Evolutionary conservation across 2,888 invertebrate species (phyloP).

Genomic region (Atrina japonica): DNA sequence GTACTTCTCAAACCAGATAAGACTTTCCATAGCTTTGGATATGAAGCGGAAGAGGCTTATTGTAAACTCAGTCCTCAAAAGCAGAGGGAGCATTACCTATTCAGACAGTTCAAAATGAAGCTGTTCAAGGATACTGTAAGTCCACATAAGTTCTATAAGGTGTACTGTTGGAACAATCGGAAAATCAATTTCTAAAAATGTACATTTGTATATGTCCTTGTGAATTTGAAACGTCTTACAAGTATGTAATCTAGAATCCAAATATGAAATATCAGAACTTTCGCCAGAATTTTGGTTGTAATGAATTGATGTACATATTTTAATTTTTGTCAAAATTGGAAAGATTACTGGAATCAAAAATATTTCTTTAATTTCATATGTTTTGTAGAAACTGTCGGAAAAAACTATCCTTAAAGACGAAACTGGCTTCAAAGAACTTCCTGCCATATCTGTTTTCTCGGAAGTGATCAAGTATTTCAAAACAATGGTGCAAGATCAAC

Average conservation of each 20-base stretch:
- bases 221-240: neutral
- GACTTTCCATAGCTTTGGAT: neutral
- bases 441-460: constrained; percentile 29
- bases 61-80: neutral
- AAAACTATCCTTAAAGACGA: neutral
- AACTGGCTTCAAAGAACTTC: constrained; percentile 4
- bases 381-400: constrained; percentile 3
- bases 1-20: neutral
- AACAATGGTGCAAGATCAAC: constrained; percentile 4
- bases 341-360: too few relatives aligned
- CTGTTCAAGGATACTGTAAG: constrained; percentile 3
- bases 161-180: neutral
- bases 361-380: too few relatives aligned
- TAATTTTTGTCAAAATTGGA: too few relatives aligned
- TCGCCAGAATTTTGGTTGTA: too few relatives aligned
- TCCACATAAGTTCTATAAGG: neutral
- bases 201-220: constrained; percentile 1
- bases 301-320: too few relatives aligned
- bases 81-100: neutral
- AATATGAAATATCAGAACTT: too few relatives aligned
- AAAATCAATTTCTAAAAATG: neutral
- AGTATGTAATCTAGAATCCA: too few relatives aligned
- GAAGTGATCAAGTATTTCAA: constrained; percentile 22
- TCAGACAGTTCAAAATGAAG: constrained; percentile 11
- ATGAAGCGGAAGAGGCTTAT: neutral